Evolutionary conservation across 2,797 vertebrate genomes (phyloP).

Genomic region (Babyrousa celebensis): DNA sequence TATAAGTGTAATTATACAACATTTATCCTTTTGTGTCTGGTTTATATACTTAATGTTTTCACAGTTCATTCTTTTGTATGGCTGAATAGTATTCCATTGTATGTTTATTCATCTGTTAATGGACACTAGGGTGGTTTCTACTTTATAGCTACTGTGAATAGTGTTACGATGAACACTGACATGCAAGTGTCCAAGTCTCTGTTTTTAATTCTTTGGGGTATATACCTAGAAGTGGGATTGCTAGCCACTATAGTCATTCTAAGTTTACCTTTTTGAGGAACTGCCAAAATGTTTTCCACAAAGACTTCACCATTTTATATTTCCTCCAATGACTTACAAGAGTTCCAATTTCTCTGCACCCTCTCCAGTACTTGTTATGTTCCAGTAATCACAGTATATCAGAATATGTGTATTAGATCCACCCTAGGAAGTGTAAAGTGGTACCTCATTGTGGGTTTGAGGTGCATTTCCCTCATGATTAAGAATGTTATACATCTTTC

Average conservation of each 20-base stretch:
- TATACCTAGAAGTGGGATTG: background rate
- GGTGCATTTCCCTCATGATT: conserved; percentile 13
- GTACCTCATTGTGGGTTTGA: background rate
- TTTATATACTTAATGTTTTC: background rate
- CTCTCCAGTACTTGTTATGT: background rate
- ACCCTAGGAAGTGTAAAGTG: background rate
- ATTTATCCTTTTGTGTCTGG: background rate
- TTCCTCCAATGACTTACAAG: background rate
- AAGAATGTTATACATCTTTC: background rate
- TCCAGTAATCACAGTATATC: background rate
- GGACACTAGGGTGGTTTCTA: background rate
- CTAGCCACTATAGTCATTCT: conserved; percentile 5
- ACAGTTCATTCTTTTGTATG: background rate
- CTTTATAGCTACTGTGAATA: no score
- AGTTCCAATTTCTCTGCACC: background rate
- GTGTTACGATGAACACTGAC: no score
- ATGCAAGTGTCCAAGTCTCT: no score
- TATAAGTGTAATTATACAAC: background rate
- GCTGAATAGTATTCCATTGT: background rate
- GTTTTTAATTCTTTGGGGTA: no score
- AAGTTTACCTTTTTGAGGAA: background rate
- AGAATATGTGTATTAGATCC: background rate
- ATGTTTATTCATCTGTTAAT: background rate
- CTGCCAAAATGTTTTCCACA: background rate
- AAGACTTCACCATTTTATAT: background rate